These are phyloP conservation scores for Pogonocherus hispidulus DNA, from an alignment of 2,888 invertebrate genomes.

Conservation along the genomic window DNA sequence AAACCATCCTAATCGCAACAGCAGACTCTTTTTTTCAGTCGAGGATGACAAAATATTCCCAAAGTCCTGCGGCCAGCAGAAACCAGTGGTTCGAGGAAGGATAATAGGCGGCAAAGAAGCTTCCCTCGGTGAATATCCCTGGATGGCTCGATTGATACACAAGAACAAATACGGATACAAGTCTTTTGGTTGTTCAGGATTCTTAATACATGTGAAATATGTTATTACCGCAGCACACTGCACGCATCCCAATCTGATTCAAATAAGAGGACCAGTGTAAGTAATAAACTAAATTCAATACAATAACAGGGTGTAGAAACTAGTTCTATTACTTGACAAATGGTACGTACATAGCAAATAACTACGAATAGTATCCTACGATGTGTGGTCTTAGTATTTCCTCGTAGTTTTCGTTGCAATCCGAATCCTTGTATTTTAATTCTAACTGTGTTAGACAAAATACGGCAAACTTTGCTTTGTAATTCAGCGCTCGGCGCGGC, in stretches of 20 bases:
- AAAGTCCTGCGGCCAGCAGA: conserved; percentile 62
- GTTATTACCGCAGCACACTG: conserved; percentile 74
- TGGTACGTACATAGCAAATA: too few relatives aligned
- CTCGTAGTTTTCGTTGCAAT: too few relatives aligned
- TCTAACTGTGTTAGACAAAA: too few relatives aligned
- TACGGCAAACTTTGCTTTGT: too few relatives aligned
- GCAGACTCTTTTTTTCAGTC: conserved; percentile 11
- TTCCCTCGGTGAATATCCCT: conserved; percentile 71
- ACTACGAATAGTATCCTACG: too few relatives aligned
- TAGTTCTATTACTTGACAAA: too few relatives aligned
- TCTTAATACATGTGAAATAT: conserved; percentile 70
- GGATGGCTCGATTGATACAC: conserved; percentile 71
- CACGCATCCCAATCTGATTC: conserved; percentile 49
- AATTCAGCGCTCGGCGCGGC: too few relatives aligned
- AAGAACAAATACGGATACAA: conserved; percentile 57
- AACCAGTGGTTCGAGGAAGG: conserved; percentile 48
- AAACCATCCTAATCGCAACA: too few relatives aligned
- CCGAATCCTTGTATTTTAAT: too few relatives aligned
- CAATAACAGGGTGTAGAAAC: too few relatives aligned
- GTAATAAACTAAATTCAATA: conserved; percentile 27
- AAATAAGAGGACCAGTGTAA: conserved; percentile 53
- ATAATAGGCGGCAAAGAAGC: conserved; percentile 68
- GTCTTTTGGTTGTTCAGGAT: conserved; percentile 69
- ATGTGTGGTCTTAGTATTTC: too few relatives aligned
- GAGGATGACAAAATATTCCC: conserved; percentile 52